Percentiles rank a stretch among this genome's conserved stretches.
These are phyloP conservation scores for Zaprionus ghesquierei DNA, from an alignment of 1,140 invertebrate genomes.

Conservation along the genomic window DNA sequence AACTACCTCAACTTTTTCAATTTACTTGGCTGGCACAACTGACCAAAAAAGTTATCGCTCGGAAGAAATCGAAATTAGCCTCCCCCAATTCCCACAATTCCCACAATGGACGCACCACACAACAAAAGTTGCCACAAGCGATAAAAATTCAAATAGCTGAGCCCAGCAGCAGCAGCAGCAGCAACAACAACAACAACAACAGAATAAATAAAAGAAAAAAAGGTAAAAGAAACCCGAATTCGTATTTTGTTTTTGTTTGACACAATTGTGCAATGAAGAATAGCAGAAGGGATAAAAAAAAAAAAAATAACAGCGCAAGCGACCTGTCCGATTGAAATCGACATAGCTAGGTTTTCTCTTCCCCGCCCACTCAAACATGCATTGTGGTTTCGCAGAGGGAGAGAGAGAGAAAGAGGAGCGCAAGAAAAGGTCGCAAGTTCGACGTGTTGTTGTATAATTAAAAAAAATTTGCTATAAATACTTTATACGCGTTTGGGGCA, in stretches of 20 bases:
- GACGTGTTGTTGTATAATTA: slow-evolving; percentile 23
- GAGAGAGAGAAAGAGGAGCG: neutral
- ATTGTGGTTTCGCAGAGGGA: neutral
- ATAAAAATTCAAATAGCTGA: slow-evolving; percentile 54
- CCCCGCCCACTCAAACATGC: no score
- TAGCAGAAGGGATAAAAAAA: neutral
- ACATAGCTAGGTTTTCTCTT: slow-evolving; percentile 9
- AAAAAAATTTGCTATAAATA: slow-evolving; percentile 19
- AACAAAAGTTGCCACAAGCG: slow-evolving; percentile 29
- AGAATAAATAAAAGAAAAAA: slow-evolving; percentile 16
- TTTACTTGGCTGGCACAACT: slow-evolving; percentile 51
- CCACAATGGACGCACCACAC: neutral
- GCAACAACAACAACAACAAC: no score
- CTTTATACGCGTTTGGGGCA: neutral
- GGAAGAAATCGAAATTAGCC: slow-evolving; percentile 63
- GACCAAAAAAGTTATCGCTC: slow-evolving; percentile 67
- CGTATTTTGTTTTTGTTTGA: neutral
- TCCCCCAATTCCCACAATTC: neutral
- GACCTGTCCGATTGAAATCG: slow-evolving; percentile 28
- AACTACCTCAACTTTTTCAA: slow-evolving; percentile 74
- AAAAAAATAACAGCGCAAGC: no score
- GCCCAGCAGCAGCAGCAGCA: no score
- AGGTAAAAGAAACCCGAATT: neutral
- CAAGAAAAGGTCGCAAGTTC: slow-evolving; percentile 1
- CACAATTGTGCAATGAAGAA: neutral